These are phyloP conservation scores for Oreocharis arfaki DNA, from an alignment of 2,113 vertebrate genomes.

Conservation along the genomic window DNA sequence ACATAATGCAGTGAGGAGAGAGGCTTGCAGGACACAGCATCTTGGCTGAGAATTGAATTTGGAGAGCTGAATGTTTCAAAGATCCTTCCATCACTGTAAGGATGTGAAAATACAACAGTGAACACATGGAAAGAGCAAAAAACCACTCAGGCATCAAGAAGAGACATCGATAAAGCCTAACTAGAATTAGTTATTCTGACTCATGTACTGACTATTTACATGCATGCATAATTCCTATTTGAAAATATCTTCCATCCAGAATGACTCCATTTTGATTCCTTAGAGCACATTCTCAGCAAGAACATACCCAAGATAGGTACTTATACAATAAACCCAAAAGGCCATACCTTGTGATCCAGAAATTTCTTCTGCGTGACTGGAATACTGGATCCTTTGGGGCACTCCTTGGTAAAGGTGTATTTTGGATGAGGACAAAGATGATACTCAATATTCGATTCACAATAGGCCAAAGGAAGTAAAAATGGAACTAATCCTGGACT, in stretches of 20 bases:
- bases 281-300: background rate
- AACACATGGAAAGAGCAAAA: background rate
- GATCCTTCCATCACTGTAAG: background rate
- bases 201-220: background rate
- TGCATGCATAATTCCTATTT: background rate
- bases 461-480: conserved; percentile 75
- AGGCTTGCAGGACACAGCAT: background rate
- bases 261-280: background rate
- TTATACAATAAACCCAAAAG: background rate
- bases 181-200: background rate
- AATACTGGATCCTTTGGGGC: conserved; percentile 44
- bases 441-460: conserved; percentile 80
- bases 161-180: background rate
- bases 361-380: conserved; percentile 74
- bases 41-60: background rate
- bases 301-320: background rate
- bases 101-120: background rate
- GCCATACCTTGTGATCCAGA: conserved; percentile 75
- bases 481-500: conserved; percentile 77
- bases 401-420: conserved; percentile 65
- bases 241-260: background rate
- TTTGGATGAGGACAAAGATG: conserved; percentile 85
- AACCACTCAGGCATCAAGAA: background rate
- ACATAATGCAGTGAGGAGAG: background rate
- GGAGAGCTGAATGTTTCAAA: background rate